A percentile compares a stretch with the other conserved stretches of the same genome.
phyloP scores from a whole-genome alignment of 2,113 vertebrate genomes.

The Fulica atra region DNA sequence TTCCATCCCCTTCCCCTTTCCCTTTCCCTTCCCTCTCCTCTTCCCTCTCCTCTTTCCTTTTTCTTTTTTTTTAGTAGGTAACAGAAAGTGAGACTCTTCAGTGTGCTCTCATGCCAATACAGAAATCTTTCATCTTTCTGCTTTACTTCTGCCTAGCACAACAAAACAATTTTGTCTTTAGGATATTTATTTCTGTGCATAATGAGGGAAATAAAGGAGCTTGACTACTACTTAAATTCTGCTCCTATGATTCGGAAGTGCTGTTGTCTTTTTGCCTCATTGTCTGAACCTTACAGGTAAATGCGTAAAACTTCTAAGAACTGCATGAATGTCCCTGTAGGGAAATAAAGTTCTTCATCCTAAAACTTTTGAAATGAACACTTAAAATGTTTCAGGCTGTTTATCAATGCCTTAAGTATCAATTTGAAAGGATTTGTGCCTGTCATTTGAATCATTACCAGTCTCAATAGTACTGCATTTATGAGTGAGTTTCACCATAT shows the following conservation, averaged over 20 bases:
- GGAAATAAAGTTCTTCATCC: neutral
- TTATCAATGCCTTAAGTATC: neutral
- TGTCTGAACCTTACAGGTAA: neutral
- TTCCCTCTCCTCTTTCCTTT: no score
- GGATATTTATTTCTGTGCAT: neutral
- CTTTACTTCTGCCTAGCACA: neutral
- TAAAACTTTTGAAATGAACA: neutral
- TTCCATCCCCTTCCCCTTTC: no score
- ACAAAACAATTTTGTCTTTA: neutral
- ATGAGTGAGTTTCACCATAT: neutral
- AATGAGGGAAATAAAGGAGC: neutral
- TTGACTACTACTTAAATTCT: neutral
- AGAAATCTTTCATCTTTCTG: neutral
- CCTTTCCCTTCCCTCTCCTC: no score
- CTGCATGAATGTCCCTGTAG: neutral
- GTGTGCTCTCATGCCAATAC: neutral
- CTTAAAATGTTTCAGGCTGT: conserved; percentile 7
- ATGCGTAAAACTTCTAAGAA: neutral
- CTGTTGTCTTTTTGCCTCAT: neutral
- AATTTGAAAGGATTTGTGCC: neutral
- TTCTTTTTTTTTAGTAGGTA: neutral
- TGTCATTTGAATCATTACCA: neutral
- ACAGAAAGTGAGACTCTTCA: neutral
- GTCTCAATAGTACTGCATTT: neutral
- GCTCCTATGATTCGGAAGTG: neutral